Base-by-base conservation (phyloP, 1,140 invertebrate genomes). In the Bombus vancouverensis region DNA sequence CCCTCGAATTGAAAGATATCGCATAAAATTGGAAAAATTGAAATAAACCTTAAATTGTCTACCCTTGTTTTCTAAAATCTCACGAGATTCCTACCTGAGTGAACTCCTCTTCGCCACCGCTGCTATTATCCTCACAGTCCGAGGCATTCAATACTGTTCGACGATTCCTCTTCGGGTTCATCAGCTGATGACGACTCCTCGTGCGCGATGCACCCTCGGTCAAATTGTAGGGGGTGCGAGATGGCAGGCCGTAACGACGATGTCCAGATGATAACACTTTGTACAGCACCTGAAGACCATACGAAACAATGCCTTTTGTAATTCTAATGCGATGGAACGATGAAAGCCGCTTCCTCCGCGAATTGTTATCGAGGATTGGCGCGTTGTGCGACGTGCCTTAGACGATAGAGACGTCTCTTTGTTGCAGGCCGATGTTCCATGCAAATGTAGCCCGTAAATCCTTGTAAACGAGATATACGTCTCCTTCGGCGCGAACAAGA, bases 121-220 rank as follows among this genome's bases (percentile, higher is more conserved):
- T 95, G 88, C 94, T 95, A 78, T 95, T 95, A 86, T 95, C 95
- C 75, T 95, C 95, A 87, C 94, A 95, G 92, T 96, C 93, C 79
- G 96, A 94, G 82, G 93, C 89, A 84, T 94, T 92, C 90, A 94
- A 83, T 83, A 92, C 70, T 86, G 92, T 92, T 32, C 93, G 90
- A 68, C 93, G 93, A 82, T 92, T 93, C 80, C 92, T 91, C 70
- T 93, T 93, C 37, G 92, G 90, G 88, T 91, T 94, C 85, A 94
- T 93, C 57, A 95, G 47, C 65, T 93, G 92, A 74, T 93, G 92
- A 71, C 93, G 92, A 86, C 94, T 92, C 88, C 93, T 95, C 71
- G 90, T 89, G 78, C 94, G 92, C 65, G 92, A 92, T 83, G 91
- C 91, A n/a, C 85, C 91, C 85, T 94, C 93, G 18, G 91, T 87